Conservation (phyloP, 2,797 vertebrate genomes). For the Rhinella marina region DNA sequence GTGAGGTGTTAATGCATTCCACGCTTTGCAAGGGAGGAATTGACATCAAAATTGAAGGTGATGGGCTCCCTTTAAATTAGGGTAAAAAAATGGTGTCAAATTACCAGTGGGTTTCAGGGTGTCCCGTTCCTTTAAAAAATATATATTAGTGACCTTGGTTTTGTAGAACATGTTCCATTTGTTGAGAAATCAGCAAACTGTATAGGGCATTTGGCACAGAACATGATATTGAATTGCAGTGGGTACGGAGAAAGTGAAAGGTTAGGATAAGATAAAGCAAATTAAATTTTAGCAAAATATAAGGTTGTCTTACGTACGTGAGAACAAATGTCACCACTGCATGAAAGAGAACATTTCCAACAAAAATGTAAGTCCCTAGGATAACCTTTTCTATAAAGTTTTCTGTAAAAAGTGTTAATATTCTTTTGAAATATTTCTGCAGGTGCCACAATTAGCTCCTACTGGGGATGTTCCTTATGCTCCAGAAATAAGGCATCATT, state of each 20-base stretch:
- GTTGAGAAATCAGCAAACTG: neutral
- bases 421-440: neutral
- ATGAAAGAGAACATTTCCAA: neutral
- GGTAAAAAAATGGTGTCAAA: neutral
- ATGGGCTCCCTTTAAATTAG: no score
- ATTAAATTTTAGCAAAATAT: neutral
- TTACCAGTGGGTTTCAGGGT: neutral
- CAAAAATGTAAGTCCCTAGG: neutral
- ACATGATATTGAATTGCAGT: neutral
- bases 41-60: no score
- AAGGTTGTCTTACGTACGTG: neutral
- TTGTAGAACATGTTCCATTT: neutral
- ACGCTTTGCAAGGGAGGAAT: no score
- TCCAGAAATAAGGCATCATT: no score
- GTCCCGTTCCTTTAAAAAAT: neutral
- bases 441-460: neutral
- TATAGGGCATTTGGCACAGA: neutral
- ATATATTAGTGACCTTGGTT: neutral
- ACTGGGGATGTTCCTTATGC: neutral
- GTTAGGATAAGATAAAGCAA: neutral
- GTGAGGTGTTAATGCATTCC: no score
- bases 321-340: neutral
- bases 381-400: neutral
- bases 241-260: neutral
- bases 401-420: neutral